Conservation (phyloP, 2,797 vertebrate genomes). For the Silurus lanzhouensis region DNA sequence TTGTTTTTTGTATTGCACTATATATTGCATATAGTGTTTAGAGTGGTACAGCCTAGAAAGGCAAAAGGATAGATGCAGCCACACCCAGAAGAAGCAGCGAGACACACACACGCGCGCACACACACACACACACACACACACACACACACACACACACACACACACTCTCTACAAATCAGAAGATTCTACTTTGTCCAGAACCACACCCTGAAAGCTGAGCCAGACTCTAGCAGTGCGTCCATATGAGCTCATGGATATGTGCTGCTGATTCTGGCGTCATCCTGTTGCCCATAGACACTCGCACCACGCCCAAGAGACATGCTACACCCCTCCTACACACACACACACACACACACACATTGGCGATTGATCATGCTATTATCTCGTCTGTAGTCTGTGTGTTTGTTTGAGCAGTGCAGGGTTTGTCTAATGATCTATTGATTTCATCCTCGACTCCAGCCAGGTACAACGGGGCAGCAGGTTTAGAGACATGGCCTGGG, state of each 20-base stretch:
- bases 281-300: conserved; percentile 31
- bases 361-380: conserved; percentile 70
- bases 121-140: neutral
- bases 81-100: conserved; percentile 12
- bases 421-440: conserved; percentile 79
- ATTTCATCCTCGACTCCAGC: conserved; percentile 69
- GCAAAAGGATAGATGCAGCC: conserved; percentile 24
- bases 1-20: neutral
- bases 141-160: neutral
- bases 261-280: conserved; percentile 36
- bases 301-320: conserved; percentile 15
- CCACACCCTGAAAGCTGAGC: conserved; percentile 35
- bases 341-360: conserved; percentile 47
- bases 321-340: conserved; percentile 17
- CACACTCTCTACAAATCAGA: conserved; percentile 10
- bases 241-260: conserved; percentile 45
- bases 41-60: neutral
- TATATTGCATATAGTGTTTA: neutral
- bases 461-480: conserved; percentile 66
- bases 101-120: neutral
- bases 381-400: conserved; percentile 74
- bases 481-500: conserved; percentile 62
- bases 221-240: conserved; percentile 32
- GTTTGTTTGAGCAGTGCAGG: conserved; percentile 71
- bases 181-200: conserved; percentile 11